phyloP scores from a whole-genome alignment of 2,797 vertebrate genomes.

The Periparus ater region DNA sequence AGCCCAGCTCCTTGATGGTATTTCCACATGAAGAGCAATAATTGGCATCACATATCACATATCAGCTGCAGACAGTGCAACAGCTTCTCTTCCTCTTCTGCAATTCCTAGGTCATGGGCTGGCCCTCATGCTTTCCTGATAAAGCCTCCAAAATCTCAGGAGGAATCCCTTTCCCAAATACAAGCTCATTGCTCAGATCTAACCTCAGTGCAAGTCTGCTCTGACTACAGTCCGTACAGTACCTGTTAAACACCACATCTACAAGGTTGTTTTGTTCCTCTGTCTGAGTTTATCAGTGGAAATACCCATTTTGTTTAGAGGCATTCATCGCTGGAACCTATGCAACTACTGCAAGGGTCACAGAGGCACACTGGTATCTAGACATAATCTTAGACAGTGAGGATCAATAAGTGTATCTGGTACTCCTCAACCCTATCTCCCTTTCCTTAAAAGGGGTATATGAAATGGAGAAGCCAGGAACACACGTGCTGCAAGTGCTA shows the following conservation, averaged over 20 bases:
- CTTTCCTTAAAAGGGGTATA: neutral
- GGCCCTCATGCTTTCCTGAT: neutral
- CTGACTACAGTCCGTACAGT: neutral
- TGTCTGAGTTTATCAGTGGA: neutral
- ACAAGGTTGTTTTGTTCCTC: neutral
- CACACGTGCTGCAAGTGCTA: neutral
- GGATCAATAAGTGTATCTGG: neutral
- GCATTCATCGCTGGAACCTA: rapidly evolving
- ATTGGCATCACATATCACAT: neutral
- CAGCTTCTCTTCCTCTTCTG: neutral
- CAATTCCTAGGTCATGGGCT: neutral
- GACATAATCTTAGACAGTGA: neutral
- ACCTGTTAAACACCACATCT: neutral
- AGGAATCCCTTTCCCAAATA: neutral
- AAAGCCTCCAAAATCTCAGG: neutral
- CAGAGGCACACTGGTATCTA: neutral
- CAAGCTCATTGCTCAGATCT: neutral
- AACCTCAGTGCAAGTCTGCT: neutral
- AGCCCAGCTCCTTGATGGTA: neutral
- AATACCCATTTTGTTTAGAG: neutral
- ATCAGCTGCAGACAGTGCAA: neutral
- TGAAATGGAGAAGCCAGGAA: neutral
- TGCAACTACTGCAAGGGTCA: neutral
- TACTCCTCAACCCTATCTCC: neutral
- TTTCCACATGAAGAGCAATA: neutral